Conservation (phyloP, 2,888 invertebrate genomes). For the Trachelus troglodyta region DNA sequence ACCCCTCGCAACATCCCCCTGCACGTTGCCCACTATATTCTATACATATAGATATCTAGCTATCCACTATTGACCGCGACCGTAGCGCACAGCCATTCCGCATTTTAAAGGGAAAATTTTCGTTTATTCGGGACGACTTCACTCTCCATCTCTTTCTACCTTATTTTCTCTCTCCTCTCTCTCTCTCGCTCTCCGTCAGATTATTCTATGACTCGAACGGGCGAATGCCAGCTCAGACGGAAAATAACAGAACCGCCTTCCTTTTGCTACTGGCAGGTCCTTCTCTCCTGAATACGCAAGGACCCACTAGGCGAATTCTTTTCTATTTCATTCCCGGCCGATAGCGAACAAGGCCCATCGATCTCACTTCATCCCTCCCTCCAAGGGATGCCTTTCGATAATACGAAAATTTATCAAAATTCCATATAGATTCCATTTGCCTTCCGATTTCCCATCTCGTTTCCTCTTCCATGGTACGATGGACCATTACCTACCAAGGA, state of each 20-base stretch:
- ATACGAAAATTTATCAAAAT: background rate
- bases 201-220: slow-evolving; percentile 56
- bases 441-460: background rate
- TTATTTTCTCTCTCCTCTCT: slow-evolving; percentile 14
- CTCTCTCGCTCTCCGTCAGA: slow-evolving; percentile 37
- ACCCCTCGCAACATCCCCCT: background rate
- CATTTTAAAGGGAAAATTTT: slow-evolving; percentile 66
- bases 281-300: slow-evolving; percentile 30
- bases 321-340: background rate
- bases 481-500: background rate
- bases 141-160: slow-evolving; percentile 29
- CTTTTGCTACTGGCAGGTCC: slow-evolving; percentile 63
- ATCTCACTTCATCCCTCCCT: background rate
- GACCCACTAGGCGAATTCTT: background rate
- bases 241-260: slow-evolving; percentile 60
- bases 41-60: background rate
- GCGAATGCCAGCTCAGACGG: slow-evolving; percentile 61
- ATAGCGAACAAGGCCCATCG: background rate
- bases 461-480: background rate
- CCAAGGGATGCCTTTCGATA: background rate
- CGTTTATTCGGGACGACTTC: slow-evolving; percentile 55
- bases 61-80: slow-evolving; percentile 48
- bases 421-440: background rate
- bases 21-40: background rate
- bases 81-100: slow-evolving; percentile 53